Evolutionary conservation across 2,113 vertebrate species (phyloP).

Genomic region (Vombatus ursinus): DNA sequence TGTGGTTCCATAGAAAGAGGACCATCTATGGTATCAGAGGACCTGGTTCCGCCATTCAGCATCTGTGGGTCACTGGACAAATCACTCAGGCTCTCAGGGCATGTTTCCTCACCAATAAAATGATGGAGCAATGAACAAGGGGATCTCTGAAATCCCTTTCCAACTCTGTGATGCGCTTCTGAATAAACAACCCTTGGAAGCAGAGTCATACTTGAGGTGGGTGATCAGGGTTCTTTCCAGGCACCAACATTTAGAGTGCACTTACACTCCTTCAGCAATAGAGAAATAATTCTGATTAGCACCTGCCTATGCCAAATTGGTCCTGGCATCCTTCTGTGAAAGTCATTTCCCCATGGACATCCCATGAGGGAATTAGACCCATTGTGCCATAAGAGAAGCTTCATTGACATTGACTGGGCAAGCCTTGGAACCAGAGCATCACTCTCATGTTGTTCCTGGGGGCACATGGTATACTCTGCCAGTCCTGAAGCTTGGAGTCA

Average conservation of each 20-base stretch:
- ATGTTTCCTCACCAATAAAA: not conserved
- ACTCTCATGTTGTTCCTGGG: not conserved
- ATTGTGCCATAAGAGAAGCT: not conserved
- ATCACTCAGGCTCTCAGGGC: not conserved
- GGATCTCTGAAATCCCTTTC: not conserved
- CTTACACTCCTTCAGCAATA: not conserved
- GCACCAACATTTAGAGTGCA: not conserved
- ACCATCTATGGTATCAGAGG: not conserved
- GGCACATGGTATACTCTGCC: not conserved
- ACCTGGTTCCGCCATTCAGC: not conserved
- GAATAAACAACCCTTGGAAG: not conserved
- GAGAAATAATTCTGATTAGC: not conserved
- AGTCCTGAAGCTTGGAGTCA: not conserved
- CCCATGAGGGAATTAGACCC: not conserved
- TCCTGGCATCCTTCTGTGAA: not conserved
- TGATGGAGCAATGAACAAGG: not conserved
- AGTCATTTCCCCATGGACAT: not conserved
- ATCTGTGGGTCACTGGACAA: not conserved
- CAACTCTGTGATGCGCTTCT: not conserved
- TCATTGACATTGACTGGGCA: not conserved
- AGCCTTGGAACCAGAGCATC: not conserved
- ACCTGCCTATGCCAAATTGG: not conserved
- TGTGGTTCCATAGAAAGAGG: not conserved
- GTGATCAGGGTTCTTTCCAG: not conserved
- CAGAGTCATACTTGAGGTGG: not conserved